Evolutionary conservation across 2,888 invertebrate genomes (phyloP), one percentile per base, ranked within the genome.

Genomic region (Masnerella sp.): DNA sequence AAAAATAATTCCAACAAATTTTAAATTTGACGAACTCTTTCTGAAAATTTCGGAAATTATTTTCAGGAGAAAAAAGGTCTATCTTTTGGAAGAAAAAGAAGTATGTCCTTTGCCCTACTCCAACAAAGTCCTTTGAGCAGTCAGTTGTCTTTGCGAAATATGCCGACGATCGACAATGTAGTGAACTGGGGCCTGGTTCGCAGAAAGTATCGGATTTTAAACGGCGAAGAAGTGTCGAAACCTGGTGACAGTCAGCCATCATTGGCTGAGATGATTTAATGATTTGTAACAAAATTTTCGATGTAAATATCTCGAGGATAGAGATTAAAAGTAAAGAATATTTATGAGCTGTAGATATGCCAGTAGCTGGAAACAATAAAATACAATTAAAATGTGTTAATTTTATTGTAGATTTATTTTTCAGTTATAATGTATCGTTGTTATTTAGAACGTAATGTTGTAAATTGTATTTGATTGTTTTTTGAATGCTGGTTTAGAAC

Each of bases 131-230:
- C 87, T 1, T 67, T 87, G 20, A 86, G 84, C 52, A 88, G 87
- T 54, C 86, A 88, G 74, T 74, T 83, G 15, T 86, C 85, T 2
- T 78, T 86, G 20, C 80, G 69, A 28, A 82, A 82, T 42, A 61
- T 79, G 45, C 81, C 84, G n/a, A 84, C 83, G 58, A 88, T 89
- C 32, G 88, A 88, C 51, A 87, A 85, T 20, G 87, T 89, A 7
- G 88, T 89, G 1, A 89, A 90, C 72, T 90, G 90, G 90, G 84
- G 86, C 1, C 43, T 86, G 2, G 88, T 89, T 11, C 85, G 88
- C 5, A 85, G 84, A 71, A 89, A 89, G 69, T 90, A 90, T 74
- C 81, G 85, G 71, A 81, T 83, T 28, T 82, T 86, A 36, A 88
- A 87, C 42, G 87, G 88, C 8, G 85, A 81, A 20, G 83, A 87